Evolutionary conservation across 1,140 invertebrate species (phyloP).

Genomic region (Nymphalis io): DNA sequence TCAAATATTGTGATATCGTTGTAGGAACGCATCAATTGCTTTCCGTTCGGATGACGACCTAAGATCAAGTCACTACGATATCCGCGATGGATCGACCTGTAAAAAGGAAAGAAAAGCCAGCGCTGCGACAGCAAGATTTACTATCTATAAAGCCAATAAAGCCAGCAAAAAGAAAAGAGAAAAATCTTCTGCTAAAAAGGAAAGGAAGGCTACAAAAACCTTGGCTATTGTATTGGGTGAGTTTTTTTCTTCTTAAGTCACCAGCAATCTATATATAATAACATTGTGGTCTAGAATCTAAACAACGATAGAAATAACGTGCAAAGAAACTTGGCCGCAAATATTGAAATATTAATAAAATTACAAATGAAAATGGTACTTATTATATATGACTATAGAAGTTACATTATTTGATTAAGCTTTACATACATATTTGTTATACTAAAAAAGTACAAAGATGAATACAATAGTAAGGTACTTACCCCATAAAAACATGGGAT

Average conservation of each 20-base stretch:
- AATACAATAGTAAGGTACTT: too few species aligned
- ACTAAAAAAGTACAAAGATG: too few species aligned
- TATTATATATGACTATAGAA: too few species aligned
- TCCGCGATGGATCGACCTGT: conserved; percentile 66
- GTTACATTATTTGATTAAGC: too few species aligned
- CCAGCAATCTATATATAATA: too few species aligned
- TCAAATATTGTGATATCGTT: conserved; percentile 1
- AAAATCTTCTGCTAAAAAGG: conserved; percentile 96
- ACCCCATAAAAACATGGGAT: too few species aligned
- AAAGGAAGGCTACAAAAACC: conserved; percentile 99
- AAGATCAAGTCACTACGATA: conserved; percentile 60
- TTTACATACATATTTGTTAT: too few species aligned
- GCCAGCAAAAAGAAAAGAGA: conserved; percentile 96
- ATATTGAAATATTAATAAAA: background rate
- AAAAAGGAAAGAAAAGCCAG: conserved; percentile 87
- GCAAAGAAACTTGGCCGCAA: too few species aligned
- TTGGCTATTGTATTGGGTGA: conserved; percentile 98
- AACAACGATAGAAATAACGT: too few species aligned
- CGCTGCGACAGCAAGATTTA: conserved; percentile 88
- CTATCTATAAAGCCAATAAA: conserved; percentile 96
- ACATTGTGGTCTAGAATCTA: too few species aligned
- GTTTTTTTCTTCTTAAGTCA: too few species aligned
- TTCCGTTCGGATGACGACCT: conserved; percentile 77
- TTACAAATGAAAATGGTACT: background rate
- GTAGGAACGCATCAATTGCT: conserved; percentile 79